These are phyloP conservation scores for Forbesichthys agassizii DNA, from an alignment of 2,113 vertebrate species.

Conservation along the genomic window DNA sequence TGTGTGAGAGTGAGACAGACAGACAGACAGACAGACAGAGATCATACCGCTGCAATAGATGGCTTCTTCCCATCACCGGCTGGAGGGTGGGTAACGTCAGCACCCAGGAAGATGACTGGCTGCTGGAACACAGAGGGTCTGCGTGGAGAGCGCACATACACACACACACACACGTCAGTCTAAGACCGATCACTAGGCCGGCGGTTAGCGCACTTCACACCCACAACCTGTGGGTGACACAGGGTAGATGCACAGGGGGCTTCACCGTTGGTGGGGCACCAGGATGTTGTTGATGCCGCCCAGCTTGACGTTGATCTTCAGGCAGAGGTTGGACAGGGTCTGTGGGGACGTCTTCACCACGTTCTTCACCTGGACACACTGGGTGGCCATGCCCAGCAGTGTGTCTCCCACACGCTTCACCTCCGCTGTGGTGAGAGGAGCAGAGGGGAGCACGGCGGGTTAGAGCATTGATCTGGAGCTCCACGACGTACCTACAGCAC, in stretches of 20 bases:
- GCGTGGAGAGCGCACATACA: constrained; percentile 3
- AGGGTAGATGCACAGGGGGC: neutral
- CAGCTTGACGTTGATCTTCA: constrained; percentile 94
- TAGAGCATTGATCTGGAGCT: no score
- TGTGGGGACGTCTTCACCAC: constrained; percentile 98
- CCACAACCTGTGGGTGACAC: no score
- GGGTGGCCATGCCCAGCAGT: constrained; percentile 94
- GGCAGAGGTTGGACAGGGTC: constrained; percentile 97
- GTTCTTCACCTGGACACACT: constrained; percentile 98
- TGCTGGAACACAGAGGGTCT: constrained; percentile 98
- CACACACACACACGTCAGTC: neutral
- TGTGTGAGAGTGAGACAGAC: neutral
- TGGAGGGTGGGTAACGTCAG: constrained; percentile 96
- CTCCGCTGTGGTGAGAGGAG: constrained; percentile 77
- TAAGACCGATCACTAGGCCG: neutral
- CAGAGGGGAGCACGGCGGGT: neutral
- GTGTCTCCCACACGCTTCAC: constrained; percentile 97
- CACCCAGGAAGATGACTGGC: constrained; percentile 97
- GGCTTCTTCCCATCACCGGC: constrained; percentile 97
- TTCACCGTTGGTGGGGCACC: constrained; percentile 95
- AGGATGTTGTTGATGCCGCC: constrained; percentile 99
- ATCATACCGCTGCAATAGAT: constrained; percentile 95
- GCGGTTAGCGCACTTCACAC: no score
- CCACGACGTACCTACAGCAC: no score
- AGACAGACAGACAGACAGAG: neutral